phyloP scores from a whole-genome alignment of 2,888 invertebrate species.

The Autographa gamma region DNA sequence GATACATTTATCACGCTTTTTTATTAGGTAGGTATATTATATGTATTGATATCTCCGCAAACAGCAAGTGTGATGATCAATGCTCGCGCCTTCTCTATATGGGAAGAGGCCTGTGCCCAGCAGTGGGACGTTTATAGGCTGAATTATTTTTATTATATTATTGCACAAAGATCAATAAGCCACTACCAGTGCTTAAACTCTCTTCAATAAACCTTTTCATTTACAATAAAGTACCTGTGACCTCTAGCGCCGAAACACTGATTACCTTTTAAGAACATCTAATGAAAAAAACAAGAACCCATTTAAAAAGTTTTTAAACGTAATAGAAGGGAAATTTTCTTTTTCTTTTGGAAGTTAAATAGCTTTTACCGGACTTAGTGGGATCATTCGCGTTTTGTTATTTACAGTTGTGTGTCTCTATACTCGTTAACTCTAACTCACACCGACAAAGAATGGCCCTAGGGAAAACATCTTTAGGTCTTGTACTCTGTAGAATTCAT shows the following conservation, averaged over 20 bases:
- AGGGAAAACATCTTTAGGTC: background rate
- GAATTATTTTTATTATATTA: too few relatives aligned
- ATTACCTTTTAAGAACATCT: constrained; percentile 21
- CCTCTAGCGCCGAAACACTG: background rate
- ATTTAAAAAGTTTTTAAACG: constrained; percentile 45
- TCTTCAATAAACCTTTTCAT: background rate
- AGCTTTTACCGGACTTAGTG: constrained; percentile 49
- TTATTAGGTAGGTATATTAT: too few relatives aligned
- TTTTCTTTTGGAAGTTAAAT: constrained; percentile 53
- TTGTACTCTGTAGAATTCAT: background rate
- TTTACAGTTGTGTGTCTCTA: constrained; percentile 15
- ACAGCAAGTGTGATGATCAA: too few relatives aligned
- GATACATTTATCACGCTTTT: too few relatives aligned
- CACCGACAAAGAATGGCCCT: background rate
- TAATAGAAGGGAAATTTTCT: constrained; percentile 36
- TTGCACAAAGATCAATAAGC: background rate
- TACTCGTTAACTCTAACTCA: constrained; percentile 46
- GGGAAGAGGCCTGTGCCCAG: too few relatives aligned
- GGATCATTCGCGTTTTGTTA: constrained; percentile 33
- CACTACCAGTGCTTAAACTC: background rate
- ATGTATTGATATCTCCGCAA: too few relatives aligned
- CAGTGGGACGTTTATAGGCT: too few relatives aligned
- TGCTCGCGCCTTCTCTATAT: too few relatives aligned
- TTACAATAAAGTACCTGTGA: background rate
- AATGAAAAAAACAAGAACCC: constrained; percentile 30